phyloP scores from a whole-genome alignment of 2,888 invertebrate species.

The Ceramica pisi region DNA sequence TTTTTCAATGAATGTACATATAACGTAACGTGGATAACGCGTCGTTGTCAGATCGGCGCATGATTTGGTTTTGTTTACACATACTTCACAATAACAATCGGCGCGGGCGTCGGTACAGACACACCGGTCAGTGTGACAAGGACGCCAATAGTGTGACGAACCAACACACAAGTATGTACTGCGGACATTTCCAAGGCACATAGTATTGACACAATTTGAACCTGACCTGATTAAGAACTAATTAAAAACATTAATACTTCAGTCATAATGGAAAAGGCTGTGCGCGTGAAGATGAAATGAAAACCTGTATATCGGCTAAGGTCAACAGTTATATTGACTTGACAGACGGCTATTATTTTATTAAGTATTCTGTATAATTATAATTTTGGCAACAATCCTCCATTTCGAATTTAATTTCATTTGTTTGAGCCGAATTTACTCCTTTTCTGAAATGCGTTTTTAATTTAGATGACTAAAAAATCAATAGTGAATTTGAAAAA shows the following conservation, averaged over 20 bases:
- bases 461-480: no score
- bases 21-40: constrained; percentile 60
- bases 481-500: no score
- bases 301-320: constrained; percentile 53
- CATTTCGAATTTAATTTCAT: no score
- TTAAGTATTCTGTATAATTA: no score
- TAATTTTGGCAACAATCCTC: no score
- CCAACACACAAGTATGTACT: constrained; percentile 46
- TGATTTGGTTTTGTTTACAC: constrained; percentile 81
- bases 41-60: constrained; percentile 70
- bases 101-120: constrained; percentile 64
- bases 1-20: no score
- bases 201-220: constrained; percentile 65
- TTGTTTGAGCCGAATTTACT: no score
- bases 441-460: no score
- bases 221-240: constrained; percentile 68
- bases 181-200: constrained; percentile 60
- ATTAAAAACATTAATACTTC: constrained; percentile 66
- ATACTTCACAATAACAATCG: constrained; percentile 82
- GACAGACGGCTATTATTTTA: constrained; percentile 15
- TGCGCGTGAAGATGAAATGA: constrained; percentile 46
- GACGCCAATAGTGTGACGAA: constrained; percentile 62
- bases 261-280: constrained; percentile 59
- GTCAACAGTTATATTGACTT: constrained; percentile 25
- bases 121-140: constrained; percentile 66